Conservation (phyloP, 2,888 invertebrate species). For the Brenthis hecate region DNA sequence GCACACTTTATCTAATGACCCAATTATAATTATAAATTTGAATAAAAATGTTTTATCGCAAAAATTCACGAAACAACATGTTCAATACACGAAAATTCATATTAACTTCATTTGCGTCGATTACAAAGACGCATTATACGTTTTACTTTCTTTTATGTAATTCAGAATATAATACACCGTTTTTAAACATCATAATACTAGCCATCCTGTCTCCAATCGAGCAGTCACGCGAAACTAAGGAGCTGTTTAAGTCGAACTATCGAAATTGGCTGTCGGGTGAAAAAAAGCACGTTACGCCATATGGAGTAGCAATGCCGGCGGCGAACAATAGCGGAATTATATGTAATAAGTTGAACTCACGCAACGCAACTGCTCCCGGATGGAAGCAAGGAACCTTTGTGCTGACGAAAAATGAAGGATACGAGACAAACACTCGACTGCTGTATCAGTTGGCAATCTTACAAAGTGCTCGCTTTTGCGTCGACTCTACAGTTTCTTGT, state of each 20-base stretch:
- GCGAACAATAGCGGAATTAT: constrained; percentile 81
- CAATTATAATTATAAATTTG: background rate
- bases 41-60: constrained; percentile 2
- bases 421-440: constrained; percentile 21
- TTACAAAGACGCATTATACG: background rate
- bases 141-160: constrained; percentile 6
- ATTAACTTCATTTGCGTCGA: background rate
- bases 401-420: constrained; percentile 36
- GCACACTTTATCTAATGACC: constrained; percentile 18
- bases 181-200: constrained; percentile 35
- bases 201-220: constrained; percentile 44
- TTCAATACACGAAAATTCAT: background rate
- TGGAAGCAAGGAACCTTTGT: constrained; percentile 45
- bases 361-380: constrained; percentile 72
- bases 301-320: constrained; percentile 69
- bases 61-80: background rate
- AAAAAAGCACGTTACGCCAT: constrained; percentile 78
- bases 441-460: constrained; percentile 17
- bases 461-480: constrained; percentile 8
- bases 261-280: constrained; percentile 66
- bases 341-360: constrained; percentile 78
- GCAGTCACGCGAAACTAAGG: constrained; percentile 70
- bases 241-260: constrained; percentile 55
- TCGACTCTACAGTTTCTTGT: background rate
- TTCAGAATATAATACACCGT: constrained; percentile 12